Evolutionary conservation across 2,888 invertebrate genomes (phyloP), one percentile per base, ranked within the genome.

Genomic region (Aphrophora alni): DNA sequence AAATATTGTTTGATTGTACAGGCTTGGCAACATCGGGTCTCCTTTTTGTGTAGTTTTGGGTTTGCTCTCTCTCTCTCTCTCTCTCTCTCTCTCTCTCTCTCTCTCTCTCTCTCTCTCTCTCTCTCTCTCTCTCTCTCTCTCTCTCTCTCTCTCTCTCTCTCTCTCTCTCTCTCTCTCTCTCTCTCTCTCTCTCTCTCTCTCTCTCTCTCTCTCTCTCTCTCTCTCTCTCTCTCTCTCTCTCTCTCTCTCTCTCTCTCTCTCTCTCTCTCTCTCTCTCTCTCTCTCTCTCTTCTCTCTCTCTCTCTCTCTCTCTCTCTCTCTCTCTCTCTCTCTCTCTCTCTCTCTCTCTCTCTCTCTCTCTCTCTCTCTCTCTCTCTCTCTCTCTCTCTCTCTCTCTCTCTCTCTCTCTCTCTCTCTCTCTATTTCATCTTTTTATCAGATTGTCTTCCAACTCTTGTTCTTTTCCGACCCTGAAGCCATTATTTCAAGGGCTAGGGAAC

Each of bases 141-240:
- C 44, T 44, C 44, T 44, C 44, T 44, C 44, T 44, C 44, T 44
- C 44, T 44, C 44, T 44, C 44, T 44, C 44, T 44, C 44, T 44
- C 44, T 44, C 44, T 44, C 44, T 44, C 44, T 44, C 44, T 44
- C 44, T 44, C 44, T 44, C 44, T 44, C 44, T 44, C 44, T 44
- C 44, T 44, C 44, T 44, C 44, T 44, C 86, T 85, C 84, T 85
- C 80, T 80, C 44, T 80, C 44, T 80, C 85, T 84, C 80, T 88
- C 88, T 86, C 86, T 82, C 80, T 89, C 86, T 84, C 85, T 82
- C 84, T 78, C 83, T 81, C 75, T 28, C 70, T 76, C 44, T 51
- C 10, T 33, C 77, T 82, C 85, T 84, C 86, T 82, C 83, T 84
- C 82, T 81, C 77, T 89, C 89, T 86, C 87, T 83, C 84, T 90